Evolutionary conservation across 2,113 vertebrate species (phyloP), one percentile per base, ranked within the genome.

Genomic region (Pleuronectes platessa): DNA sequence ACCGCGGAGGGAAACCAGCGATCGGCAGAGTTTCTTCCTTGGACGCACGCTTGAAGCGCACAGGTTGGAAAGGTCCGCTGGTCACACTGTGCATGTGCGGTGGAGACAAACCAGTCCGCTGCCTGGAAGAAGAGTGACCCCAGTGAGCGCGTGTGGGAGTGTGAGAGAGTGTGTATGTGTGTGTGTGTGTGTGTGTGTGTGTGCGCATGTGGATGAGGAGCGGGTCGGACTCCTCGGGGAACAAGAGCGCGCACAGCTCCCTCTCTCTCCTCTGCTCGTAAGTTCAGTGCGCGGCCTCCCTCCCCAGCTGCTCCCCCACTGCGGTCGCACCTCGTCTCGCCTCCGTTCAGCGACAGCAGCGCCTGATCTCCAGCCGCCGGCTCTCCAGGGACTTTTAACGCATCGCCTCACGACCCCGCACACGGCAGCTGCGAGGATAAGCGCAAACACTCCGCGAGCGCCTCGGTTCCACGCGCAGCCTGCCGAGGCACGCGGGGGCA

Each of bases 401-500:
- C 15, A 45, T 1, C 3, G 63, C 62, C 18, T 42, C 78, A 55
- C 17, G 74, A 56, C 78, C 17, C 78, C 5, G 72, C 0, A 13
- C 0, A 13, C 37, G 2, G 37, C 58, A 58, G 64, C 55, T 21
- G 11, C 54, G 53, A 60, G 62, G 74, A 82, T 2, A 24, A 51
- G 47, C 42, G 69, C 47, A 49, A 14, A 49, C 47, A 49, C 47
- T n/a, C 58, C 18, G 51, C 42, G 72, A 71, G 83, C 67, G 79
- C 81, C 56, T 82, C 63, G 45, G 85, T 86, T 79, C 81, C 85
- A 64, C 69, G 81, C 66, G 23, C 7, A 80, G 79, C 89, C 84
- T 89, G 90, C 89, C 61, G 85, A 78, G 83, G 56, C 90, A 88
- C 67, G 87, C 86, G 87, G 86, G 74, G 88, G 82, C 76, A 42